Conservation (phyloP, 2,888 invertebrate species). For the Lepetodrilus schrolli region DNA sequence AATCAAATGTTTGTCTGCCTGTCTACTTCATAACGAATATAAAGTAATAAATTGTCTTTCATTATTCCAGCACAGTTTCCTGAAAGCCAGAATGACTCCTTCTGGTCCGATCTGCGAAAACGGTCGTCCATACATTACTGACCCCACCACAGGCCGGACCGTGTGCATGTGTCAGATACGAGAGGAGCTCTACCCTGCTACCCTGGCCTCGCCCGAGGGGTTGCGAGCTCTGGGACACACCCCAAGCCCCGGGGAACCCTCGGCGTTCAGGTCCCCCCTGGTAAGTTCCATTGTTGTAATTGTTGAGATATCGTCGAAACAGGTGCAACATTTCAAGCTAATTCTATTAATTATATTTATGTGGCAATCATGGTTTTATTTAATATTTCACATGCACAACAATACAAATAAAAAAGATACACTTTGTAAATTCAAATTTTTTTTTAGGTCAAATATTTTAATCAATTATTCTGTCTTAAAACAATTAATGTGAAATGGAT, state of each 20-base stretch:
- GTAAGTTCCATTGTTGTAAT: too few relatives aligned
- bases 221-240: constrained; percentile 22
- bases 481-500: too few relatives aligned
- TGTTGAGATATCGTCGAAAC: too few relatives aligned
- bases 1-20: too few relatives aligned
- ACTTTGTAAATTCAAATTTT: too few relatives aligned
- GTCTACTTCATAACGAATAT: not conserved
- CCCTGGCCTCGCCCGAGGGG: constrained; percentile 36
- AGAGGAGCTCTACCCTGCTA: constrained; percentile 41
- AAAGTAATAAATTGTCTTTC: not conserved
- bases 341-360: too few relatives aligned
- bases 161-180: constrained; percentile 52
- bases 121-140: constrained; percentile 49
- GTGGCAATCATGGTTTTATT: too few relatives aligned
- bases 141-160: constrained; percentile 46
- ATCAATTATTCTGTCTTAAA: too few relatives aligned
- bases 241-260: constrained; percentile 31
- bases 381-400: too few relatives aligned
- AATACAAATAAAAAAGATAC: too few relatives aligned
- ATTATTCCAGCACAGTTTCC: not conserved
- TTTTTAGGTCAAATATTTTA: too few relatives aligned
- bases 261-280: constrained; percentile 32
- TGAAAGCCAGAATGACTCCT: constrained; percentile 14
- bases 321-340: too few relatives aligned
- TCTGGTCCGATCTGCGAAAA: constrained; percentile 41